A percentile compares a stretch with the other conserved stretches of the same genome.
phyloP scores from a whole-genome alignment of 2,797 vertebrate species.

The Dromococcyx pavoninus region DNA sequence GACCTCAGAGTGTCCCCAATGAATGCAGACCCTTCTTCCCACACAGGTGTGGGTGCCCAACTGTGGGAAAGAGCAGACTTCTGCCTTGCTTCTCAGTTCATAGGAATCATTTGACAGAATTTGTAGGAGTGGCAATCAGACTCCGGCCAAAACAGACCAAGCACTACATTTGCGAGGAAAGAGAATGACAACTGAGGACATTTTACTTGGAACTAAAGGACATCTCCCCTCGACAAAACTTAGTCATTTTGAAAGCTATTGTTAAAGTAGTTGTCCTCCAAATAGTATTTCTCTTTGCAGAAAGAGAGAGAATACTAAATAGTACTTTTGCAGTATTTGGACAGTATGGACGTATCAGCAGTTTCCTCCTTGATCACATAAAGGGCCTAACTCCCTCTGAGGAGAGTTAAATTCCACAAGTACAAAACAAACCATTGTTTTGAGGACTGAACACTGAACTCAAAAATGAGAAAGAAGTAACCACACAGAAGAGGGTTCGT shows the following conservation, averaged over 20 bases:
- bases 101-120: background rate
- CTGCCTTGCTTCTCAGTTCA: background rate
- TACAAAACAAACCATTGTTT: slow-evolving; percentile 12
- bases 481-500: slow-evolving; percentile 22
- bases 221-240: background rate
- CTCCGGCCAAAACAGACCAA: background rate
- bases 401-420: background rate
- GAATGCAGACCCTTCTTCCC: rapidly evolving
- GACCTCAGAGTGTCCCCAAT: background rate
- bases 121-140: background rate
- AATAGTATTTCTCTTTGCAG: background rate
- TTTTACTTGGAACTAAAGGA: background rate
- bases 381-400: background rate
- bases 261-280: background rate
- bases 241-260: background rate
- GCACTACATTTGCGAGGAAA: background rate
- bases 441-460: background rate
- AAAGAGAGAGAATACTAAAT: background rate
- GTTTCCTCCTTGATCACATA: background rate
- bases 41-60: background rate
- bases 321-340: background rate
- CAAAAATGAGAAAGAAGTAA: background rate
- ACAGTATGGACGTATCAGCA: background rate
- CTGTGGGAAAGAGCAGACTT: background rate
- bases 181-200: background rate